These are phyloP conservation scores for Apus apus DNA, from an alignment of 2,113 vertebrate genomes.

Conservation along the genomic window DNA sequence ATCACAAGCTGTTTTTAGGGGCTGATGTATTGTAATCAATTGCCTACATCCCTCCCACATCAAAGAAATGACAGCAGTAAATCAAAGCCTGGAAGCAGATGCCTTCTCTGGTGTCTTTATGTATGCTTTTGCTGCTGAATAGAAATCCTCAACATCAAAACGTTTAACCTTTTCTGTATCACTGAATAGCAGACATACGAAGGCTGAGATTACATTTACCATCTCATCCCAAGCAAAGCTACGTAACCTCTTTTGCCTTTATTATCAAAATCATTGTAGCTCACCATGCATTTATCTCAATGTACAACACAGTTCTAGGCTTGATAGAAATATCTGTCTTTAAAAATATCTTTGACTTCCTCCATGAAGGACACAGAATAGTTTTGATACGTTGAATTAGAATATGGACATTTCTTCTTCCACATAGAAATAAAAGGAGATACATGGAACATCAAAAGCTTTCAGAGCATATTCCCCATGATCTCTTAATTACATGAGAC, in stretches of 20 bases:
- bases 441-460: not conserved
- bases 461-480: not conserved
- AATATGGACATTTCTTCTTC: not conserved
- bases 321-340: not conserved
- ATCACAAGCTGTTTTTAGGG: not conserved
- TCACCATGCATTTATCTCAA: constrained; percentile 23
- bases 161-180: constrained; percentile 20
- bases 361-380: not conserved
- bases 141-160: not conserved
- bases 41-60: not conserved
- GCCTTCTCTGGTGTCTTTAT: not conserved
- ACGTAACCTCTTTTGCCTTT: not conserved
- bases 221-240: constrained; percentile 39
- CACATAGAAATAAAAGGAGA: not conserved
- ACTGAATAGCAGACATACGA: constrained; percentile 5
- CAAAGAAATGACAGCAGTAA: constrained; percentile 9
- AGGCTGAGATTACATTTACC: constrained; percentile 56
- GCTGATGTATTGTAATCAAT: not conserved
- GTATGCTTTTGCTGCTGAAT: not conserved
- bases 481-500: not conserved
- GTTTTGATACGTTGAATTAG: not conserved
- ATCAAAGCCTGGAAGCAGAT: not conserved
- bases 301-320: not conserved
- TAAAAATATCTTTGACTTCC: not conserved
- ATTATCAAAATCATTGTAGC: not conserved